Conservation (phyloP, 23 tunicate species). For the Botrylloides violaceus region DNA sequence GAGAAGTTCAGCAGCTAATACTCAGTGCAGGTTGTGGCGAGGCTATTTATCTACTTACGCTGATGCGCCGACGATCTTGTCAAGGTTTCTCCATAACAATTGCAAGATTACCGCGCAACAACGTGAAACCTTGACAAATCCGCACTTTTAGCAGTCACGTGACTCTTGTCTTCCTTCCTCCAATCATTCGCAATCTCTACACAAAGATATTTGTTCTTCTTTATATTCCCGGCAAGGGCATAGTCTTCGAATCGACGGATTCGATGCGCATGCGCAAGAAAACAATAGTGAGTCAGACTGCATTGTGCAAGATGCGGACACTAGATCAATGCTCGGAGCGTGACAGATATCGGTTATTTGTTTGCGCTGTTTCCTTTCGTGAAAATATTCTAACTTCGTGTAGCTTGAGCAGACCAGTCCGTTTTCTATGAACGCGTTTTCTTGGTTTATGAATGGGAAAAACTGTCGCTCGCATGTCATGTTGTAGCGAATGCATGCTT, state of each 20-base stretch:
- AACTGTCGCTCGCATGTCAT: slow-evolving; percentile 66
- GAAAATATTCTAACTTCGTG: slow-evolving; percentile 6
- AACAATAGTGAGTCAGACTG: slow-evolving; percentile 60
- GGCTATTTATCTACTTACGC: no score
- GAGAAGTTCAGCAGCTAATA: no score
- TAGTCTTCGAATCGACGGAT: slow-evolving; percentile 28
- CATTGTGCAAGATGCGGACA: slow-evolving; percentile 25
- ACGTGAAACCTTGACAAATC: no score
- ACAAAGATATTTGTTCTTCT: slow-evolving; percentile 45
- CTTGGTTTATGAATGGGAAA: slow-evolving; percentile 40
- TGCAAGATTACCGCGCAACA: no score
- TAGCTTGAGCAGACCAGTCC: slow-evolving; percentile 15
- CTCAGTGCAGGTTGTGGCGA: no score
- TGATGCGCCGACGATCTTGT: no score
- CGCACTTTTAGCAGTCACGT: no score
- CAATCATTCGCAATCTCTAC: not conserved
- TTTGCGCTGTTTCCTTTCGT: not conserved
- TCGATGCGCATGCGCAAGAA: slow-evolving; percentile 72
- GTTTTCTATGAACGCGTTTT: slow-evolving; percentile 1
- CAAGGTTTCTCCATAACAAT: no score
- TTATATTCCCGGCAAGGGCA: slow-evolving; percentile 68
- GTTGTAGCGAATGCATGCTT: slow-evolving; percentile 56
- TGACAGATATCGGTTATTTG: slow-evolving; percentile 35
- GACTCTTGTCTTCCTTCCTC: not conserved
- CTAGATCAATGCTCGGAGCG: slow-evolving; percentile 41